Percentiles rank a stretch among this genome's conserved stretches.
These are phyloP conservation scores for Hippolais icterina DNA, from an alignment of 2,113 vertebrate genomes.

Conservation along the genomic window DNA sequence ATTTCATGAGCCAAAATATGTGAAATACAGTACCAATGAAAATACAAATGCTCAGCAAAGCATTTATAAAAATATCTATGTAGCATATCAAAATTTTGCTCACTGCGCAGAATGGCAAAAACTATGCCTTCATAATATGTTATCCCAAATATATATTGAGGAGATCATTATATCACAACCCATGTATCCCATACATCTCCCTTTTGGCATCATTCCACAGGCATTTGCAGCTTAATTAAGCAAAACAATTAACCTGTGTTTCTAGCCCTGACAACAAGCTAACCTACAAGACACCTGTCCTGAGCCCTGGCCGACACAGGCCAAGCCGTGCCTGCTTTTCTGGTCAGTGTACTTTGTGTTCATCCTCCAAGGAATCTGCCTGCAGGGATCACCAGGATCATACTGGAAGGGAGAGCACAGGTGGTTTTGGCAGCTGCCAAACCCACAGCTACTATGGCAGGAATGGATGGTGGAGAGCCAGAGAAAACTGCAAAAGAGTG, in stretches of 20 bases:
- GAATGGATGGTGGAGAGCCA: neutral
- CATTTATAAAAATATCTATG: neutral
- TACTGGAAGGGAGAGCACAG: neutral
- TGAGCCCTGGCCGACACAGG: rapidly evolving
- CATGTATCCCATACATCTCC: neutral
- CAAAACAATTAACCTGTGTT: neutral
- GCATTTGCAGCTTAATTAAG: neutral
- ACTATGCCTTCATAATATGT: neutral
- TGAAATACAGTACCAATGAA: neutral
- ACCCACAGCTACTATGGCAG: neutral
- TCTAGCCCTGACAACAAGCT: neutral
- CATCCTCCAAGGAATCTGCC: neutral
- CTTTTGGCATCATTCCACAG: neutral
- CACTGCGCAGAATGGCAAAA: neutral
- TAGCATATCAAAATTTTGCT: neutral
- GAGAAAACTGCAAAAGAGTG: rapidly evolving
- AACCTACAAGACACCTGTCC: neutral
- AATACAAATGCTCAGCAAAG: neutral
- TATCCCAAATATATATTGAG: neutral
- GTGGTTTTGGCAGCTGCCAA: neutral
- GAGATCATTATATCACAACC: neutral
- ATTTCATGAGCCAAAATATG: neutral
- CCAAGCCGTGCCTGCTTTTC: rapidly evolving
- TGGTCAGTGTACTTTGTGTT: rapidly evolving
- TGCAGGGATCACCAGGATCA: neutral